These are phyloP conservation scores for Typhlichthys eigenmanni DNA, from an alignment of 2,797 vertebrate genomes.

Conservation along the genomic window DNA sequence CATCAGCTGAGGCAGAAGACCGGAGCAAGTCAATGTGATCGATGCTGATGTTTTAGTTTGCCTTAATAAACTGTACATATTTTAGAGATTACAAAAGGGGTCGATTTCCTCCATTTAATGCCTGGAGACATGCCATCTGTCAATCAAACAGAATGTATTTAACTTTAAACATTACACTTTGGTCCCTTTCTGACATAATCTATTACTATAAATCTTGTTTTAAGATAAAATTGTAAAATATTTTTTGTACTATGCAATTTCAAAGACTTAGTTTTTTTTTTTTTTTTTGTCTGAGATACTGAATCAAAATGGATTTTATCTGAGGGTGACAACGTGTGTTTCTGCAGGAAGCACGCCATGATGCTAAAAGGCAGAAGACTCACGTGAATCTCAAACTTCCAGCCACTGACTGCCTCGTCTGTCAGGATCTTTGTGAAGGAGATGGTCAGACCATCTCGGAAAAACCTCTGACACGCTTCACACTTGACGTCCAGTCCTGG, in stretches of 20 bases:
- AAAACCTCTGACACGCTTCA: slow-evolving; percentile 99
- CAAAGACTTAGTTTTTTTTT: too few species aligned
- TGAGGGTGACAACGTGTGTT: too few species aligned
- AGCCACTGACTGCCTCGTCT: slow-evolving; percentile 98
- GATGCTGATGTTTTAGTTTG: too few species aligned
- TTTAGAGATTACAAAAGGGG: neutral
- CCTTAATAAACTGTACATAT: too few species aligned
- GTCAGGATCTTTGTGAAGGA: slow-evolving; percentile 99
- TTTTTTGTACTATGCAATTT: too few species aligned
- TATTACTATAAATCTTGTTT: too few species aligned
- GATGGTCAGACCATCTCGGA: slow-evolving; percentile 97
- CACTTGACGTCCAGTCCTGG: slow-evolving; percentile 98
- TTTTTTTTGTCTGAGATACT: too few species aligned
- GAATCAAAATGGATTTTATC: too few species aligned
- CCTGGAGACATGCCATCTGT: slow-evolving; percentile 7
- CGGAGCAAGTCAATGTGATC: neutral
- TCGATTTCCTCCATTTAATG: neutral
- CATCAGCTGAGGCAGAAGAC: slow-evolving; percentile 7
- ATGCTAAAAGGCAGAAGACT: slow-evolving; percentile 60
- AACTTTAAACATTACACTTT: slow-evolving; percentile 7
- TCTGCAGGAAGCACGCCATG: neutral
- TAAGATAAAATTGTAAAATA: too few species aligned
- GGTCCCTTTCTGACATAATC: neutral
- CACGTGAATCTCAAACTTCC: slow-evolving; percentile 99
- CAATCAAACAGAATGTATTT: slow-evolving; percentile 17